Percentiles rank a stretch among this genome's conserved stretches.
Conservation (phyloP, 2,113 vertebrate species). For the Tragelaphus buxtoni region DNA sequence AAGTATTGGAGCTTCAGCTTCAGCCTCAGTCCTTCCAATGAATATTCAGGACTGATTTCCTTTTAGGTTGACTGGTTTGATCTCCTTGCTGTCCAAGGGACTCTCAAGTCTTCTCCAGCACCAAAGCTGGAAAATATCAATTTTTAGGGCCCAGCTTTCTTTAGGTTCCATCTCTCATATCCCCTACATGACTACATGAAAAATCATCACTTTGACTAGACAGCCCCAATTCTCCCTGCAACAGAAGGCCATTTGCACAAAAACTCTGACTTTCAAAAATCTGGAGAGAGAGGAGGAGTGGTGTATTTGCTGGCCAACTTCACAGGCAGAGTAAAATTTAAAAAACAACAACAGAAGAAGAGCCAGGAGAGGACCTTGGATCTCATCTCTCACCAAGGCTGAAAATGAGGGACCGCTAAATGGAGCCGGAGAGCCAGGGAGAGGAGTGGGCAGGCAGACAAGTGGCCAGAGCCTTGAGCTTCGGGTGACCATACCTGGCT, state of each 20-base stretch:
- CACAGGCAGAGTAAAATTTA: background rate
- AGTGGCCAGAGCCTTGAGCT: background rate
- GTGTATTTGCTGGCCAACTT: background rate
- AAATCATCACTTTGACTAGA: background rate
- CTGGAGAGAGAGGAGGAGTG: background rate
- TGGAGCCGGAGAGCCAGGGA: background rate
- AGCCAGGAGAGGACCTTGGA: background rate
- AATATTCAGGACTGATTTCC: background rate
- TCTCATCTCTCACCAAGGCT: background rate
- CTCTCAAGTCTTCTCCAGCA: background rate
- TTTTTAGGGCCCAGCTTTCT: background rate
- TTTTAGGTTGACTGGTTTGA: background rate
- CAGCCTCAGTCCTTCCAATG: background rate
- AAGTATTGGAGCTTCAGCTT: background rate
- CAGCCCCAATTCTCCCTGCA: background rate
- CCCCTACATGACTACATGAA: background rate
- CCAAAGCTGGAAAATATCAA: background rate
- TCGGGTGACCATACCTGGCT: background rate
- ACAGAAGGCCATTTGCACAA: background rate
- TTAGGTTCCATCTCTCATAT: background rate
- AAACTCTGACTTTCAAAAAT: background rate
- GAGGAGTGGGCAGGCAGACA: background rate
- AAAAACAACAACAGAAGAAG: background rate
- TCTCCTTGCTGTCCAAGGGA: background rate
- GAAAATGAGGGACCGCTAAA: background rate